Evolutionary conservation across 2,888 invertebrate species (phyloP).

Genomic region (Eupsilia transversa): DNA sequence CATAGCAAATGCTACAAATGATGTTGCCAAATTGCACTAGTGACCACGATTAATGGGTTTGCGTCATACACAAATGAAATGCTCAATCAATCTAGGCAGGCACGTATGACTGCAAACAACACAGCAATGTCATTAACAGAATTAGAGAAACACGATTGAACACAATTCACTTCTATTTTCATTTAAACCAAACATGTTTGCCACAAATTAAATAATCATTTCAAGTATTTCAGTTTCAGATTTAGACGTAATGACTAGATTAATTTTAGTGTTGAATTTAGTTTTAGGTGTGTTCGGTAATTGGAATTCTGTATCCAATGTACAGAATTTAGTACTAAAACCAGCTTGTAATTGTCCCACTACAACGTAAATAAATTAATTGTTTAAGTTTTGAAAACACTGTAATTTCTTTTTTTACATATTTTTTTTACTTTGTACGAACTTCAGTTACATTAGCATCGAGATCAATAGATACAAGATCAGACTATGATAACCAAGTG

Average conservation of each 20-base stretch:
- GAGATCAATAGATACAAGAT: not conserved
- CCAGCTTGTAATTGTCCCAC: not conserved
- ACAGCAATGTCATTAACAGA: slow-evolving; percentile 11
- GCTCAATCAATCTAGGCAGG: slow-evolving; percentile 9
- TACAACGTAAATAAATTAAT: not conserved
- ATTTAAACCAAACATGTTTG: slow-evolving; percentile 43
- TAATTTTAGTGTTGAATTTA: slow-evolving; percentile 26
- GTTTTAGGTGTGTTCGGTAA: slow-evolving; percentile 12
- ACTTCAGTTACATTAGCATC: not conserved
- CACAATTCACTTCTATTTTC: slow-evolving; percentile 35
- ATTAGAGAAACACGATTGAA: slow-evolving; percentile 42
- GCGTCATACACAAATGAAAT: slow-evolving; percentile 19
- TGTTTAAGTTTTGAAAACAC: not conserved
- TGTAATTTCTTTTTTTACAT: not conserved
- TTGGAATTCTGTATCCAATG: slow-evolving; percentile 4
- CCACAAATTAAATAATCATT: slow-evolving; percentile 29
- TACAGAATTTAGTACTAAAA: not conserved
- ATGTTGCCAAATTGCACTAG: not conserved
- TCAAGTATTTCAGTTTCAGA: slow-evolving; percentile 28
- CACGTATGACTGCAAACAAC: slow-evolving; percentile 10
- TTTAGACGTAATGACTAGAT: slow-evolving; percentile 21
- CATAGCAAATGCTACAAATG: too few relatives aligned
- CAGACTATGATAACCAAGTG: not conserved
- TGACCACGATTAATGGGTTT: slow-evolving; percentile 9
- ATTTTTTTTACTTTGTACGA: not conserved